These are phyloP conservation scores for Mellivora capensis DNA, from an alignment of 2,113 vertebrate species.

Conservation along the genomic window DNA sequence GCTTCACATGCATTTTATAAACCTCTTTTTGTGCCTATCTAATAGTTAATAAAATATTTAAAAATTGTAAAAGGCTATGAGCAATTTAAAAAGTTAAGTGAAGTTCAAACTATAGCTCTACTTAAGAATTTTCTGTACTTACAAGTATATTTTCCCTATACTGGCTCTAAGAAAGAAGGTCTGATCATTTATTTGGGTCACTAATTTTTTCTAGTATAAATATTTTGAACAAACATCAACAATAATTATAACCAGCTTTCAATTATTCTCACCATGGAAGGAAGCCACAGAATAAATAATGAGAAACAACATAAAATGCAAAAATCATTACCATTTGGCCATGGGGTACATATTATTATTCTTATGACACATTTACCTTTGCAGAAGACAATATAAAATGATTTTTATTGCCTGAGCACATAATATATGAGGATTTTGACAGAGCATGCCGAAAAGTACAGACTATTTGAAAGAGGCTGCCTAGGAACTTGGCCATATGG, in stretches of 20 bases:
- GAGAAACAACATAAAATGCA: neutral
- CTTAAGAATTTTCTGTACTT: neutral
- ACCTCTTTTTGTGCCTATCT: neutral
- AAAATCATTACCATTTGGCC: neutral
- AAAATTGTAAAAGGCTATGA: neutral
- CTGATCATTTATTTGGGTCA: neutral
- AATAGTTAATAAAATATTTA: neutral
- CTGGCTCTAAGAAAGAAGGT: neutral
- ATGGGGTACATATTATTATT: neutral
- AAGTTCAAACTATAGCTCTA: neutral
- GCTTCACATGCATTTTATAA: neutral
- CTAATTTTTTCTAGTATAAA: neutral
- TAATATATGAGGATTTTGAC: neutral
- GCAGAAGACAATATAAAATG: neutral
- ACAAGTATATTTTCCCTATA: neutral
- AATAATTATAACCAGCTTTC: neutral
- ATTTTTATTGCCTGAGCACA: neutral
- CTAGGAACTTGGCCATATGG: neutral
- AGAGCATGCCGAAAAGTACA: neutral
- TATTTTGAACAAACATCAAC: neutral
- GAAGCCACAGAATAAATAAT: neutral
- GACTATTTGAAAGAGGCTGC: neutral
- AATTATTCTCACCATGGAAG: neutral
- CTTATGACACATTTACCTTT: slow-evolving; percentile 8
- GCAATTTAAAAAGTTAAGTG: neutral